These are phyloP conservation scores for Leguminivora glycinivorella DNA, from an alignment of 1,140 invertebrate species.

Conservation along the genomic window DNA sequence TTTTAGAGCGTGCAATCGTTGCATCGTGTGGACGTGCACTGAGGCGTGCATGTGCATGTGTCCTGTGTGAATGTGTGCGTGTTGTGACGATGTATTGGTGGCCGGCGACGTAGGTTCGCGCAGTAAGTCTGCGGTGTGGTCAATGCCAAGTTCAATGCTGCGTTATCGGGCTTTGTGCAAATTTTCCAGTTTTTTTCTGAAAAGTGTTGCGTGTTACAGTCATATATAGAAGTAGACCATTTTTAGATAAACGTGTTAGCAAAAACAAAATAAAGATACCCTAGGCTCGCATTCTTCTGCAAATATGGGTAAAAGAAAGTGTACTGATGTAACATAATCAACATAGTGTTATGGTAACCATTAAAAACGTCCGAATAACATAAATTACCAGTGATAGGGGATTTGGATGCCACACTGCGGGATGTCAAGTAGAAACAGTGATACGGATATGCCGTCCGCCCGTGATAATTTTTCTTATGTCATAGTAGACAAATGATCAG, in stretches of 20 bases:
- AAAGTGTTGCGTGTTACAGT: not conserved
- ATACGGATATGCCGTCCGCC: no score
- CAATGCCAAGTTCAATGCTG: conserved; percentile 49
- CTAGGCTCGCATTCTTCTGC: not conserved
- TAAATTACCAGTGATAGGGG: no score
- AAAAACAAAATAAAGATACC: not conserved
- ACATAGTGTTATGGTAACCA: no score
- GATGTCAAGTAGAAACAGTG: no score
- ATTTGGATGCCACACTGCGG: no score
- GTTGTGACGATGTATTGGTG: conserved; percentile 21
- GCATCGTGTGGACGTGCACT: conserved; percentile 71
- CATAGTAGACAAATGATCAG: no score
- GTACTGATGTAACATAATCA: no score
- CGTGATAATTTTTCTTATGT: no score
- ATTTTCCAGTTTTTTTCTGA: conserved; percentile 30
- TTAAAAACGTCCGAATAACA: no score
- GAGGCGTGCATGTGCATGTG: conserved; percentile 65
- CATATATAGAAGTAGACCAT: not conserved
- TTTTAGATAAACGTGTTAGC: not conserved
- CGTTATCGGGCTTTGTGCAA: conserved; percentile 37
- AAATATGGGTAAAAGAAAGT: not conserved
- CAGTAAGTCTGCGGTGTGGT: conserved; percentile 41
- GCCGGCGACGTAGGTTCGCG: conserved; percentile 43
- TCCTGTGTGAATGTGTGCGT: conserved; percentile 38
- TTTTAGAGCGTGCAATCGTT: conserved; percentile 80